phyloP scores from a whole-genome alignment of 92 coral and sea anemone species.

The Siderastrea siderea region DNA sequence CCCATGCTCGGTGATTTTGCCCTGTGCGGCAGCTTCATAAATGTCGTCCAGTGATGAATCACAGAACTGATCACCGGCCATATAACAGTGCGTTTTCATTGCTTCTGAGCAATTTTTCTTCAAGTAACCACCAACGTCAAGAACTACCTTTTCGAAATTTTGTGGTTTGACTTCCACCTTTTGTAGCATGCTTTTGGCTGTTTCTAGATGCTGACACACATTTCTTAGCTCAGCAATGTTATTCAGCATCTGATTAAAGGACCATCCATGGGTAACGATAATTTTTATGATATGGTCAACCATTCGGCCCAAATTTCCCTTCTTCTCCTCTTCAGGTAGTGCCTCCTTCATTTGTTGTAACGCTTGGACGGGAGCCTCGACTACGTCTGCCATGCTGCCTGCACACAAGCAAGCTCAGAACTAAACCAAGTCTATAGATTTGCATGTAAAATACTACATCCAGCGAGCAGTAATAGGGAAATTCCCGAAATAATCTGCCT shows the following conservation, averaged over 20 bases:
- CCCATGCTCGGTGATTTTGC: slow-evolving; percentile 35
- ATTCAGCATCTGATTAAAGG: slow-evolving; percentile 32
- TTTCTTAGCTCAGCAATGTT: slow-evolving; percentile 50
- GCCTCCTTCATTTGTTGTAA: slow-evolving; percentile 13
- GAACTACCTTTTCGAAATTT: slow-evolving; percentile 53
- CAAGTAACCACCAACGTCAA: slow-evolving; percentile 50
- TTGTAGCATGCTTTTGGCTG: slow-evolving; percentile 34
- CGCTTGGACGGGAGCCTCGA: slow-evolving; percentile 20
- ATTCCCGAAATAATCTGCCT: neutral
- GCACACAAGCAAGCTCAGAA: neutral
- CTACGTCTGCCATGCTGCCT: slow-evolving; percentile 5
- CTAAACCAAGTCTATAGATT: too few relatives aligned
- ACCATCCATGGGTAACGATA: slow-evolving; percentile 60
- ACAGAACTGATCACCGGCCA: neutral
- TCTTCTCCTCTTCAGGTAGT: slow-evolving; percentile 50
- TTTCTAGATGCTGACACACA: slow-evolving; percentile 41
- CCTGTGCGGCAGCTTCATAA: slow-evolving; percentile 47
- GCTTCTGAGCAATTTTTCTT: slow-evolving; percentile 53
- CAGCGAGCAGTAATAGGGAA: neutral
- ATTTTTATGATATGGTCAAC: slow-evolving; percentile 23
- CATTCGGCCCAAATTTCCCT: slow-evolving; percentile 49
- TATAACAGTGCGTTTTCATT: slow-evolving; percentile 35
- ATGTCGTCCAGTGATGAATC: slow-evolving; percentile 46
- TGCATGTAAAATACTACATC: too few relatives aligned
- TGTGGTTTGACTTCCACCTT: slow-evolving; percentile 40